Percentiles rank a stretch among this genome's conserved stretches.
Conservation (phyloP, 2,888 invertebrate genomes). For the Labia minor region DNA sequence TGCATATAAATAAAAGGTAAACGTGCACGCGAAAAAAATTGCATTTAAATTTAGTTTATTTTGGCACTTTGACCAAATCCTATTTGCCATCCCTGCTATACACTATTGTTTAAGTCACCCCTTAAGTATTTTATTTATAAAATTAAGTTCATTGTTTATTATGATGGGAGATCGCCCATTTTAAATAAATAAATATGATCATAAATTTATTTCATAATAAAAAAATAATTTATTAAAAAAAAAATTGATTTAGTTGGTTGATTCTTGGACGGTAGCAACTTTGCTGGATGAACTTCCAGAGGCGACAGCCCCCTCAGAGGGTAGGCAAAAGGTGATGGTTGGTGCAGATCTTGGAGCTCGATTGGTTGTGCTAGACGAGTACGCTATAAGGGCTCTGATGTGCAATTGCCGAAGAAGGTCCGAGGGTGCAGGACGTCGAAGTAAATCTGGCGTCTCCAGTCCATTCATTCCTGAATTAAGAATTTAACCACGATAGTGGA, state of each 20-base stretch:
- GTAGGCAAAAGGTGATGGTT: slow-evolving; percentile 33
- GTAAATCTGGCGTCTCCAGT: slow-evolving; percentile 39
- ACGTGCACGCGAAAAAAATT: too few relatives aligned
- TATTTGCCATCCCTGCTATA: too few relatives aligned
- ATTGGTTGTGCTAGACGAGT: slow-evolving; percentile 30
- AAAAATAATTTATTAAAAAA: too few relatives aligned
- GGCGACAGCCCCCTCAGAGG: not conserved
- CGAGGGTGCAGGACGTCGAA: slow-evolving; percentile 37
- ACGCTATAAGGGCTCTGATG: slow-evolving; percentile 35
- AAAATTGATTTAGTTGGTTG: not conserved
- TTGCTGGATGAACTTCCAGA: not conserved
- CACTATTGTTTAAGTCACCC: too few relatives aligned
- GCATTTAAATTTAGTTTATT: too few relatives aligned
- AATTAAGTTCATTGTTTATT: too few relatives aligned
- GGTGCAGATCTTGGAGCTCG: slow-evolving; percentile 32
- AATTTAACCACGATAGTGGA: not conserved
- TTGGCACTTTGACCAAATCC: too few relatives aligned
- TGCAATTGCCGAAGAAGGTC: slow-evolving; percentile 36
- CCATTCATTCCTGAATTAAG: slow-evolving; percentile 34
- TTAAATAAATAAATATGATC: too few relatives aligned
- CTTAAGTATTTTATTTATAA: too few relatives aligned
- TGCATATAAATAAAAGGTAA: too few relatives aligned
- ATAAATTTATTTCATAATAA: too few relatives aligned
- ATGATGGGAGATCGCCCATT: too few relatives aligned
- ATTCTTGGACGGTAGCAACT: not conserved